A percentile compares a stretch with the other conserved stretches of the same genome.
phyloP scores from a whole-genome alignment of 2,888 invertebrate genomes.

The Latheticus oryzae region DNA sequence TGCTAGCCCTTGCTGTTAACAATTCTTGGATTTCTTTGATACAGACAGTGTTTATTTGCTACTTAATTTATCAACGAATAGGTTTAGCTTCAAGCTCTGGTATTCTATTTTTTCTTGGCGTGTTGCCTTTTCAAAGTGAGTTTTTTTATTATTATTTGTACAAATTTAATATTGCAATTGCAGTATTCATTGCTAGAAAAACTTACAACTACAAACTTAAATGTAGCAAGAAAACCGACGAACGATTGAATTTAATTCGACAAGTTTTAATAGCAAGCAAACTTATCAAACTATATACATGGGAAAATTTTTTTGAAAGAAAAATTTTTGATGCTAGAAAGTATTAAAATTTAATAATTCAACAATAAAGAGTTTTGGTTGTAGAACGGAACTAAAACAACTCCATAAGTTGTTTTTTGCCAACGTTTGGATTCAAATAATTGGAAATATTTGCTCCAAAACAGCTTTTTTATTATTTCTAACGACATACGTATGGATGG shows the following conservation, averaged over 20 bases:
- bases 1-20: constrained; percentile 86
- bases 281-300: constrained; percentile 57
- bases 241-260: constrained; percentile 52
- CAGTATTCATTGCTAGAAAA: constrained; percentile 52
- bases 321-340: constrained; percentile 68
- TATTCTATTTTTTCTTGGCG: constrained; percentile 66
- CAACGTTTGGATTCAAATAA: constrained; percentile 54
- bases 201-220: constrained; percentile 47
- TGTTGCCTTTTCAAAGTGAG: constrained; percentile 60
- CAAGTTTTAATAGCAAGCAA: constrained; percentile 54
- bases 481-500: constrained; percentile 75
- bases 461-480: constrained; percentile 61
- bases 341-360: constrained; percentile 53
- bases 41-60: constrained; percentile 83
- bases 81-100: constrained; percentile 68
- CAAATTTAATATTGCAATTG: constrained; percentile 48
- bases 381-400: constrained; percentile 76
- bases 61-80: constrained; percentile 76
- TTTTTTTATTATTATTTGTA: constrained; percentile 6
- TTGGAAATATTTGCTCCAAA: constrained; percentile 57
- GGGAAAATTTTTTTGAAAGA: constrained; percentile 55
- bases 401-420: constrained; percentile 57
- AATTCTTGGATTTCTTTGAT: constrained; percentile 92
- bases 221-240: constrained; percentile 57
- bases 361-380: constrained; percentile 41